Conservation (phyloP, 1,140 invertebrate species). For the Pemphigus obesinymphae region DNA sequence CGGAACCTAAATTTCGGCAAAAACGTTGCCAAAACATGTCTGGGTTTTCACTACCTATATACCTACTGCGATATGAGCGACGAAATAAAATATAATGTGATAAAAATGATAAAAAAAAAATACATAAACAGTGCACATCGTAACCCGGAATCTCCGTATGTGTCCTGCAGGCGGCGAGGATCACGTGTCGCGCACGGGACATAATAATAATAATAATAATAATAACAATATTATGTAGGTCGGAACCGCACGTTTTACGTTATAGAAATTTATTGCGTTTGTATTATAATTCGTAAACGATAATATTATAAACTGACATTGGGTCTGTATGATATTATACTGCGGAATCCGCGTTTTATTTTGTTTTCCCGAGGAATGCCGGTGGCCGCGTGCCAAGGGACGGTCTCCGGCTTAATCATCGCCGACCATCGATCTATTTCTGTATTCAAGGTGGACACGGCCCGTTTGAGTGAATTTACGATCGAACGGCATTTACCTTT, state of each 20-base stretch:
- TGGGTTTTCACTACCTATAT: background rate
- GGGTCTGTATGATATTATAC: background rate
- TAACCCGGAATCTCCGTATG: too few species aligned
- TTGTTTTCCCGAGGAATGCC: slow-evolving; percentile 21
- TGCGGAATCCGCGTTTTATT: background rate
- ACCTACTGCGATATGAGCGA: too few species aligned
- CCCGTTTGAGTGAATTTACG: slow-evolving; percentile 13
- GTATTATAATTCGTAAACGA: slow-evolving; percentile 30
- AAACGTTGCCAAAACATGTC: slow-evolving; percentile 28
- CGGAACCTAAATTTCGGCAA: background rate
- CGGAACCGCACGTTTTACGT: too few species aligned
- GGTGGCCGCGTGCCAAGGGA: slow-evolving; percentile 20
- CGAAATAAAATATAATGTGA: too few species aligned
- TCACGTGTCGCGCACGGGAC: background rate
- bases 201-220: too few species aligned
- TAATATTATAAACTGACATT: slow-evolving; percentile 5
- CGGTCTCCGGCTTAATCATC: slow-evolving; percentile 10
- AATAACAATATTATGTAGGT: background rate
- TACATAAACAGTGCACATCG: background rate
- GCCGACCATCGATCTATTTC: slow-evolving; percentile 29
- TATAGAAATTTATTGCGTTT: background rate
- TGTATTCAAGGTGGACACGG: slow-evolving; percentile 37
- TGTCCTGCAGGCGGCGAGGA: too few species aligned
- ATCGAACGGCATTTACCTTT: background rate
- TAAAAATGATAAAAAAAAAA: background rate